Percentiles rank a stretch among this genome's conserved stretches.
phyloP scores from a whole-genome alignment of 2,797 vertebrate species.

The Tympanoctomys barrerae region DNA sequence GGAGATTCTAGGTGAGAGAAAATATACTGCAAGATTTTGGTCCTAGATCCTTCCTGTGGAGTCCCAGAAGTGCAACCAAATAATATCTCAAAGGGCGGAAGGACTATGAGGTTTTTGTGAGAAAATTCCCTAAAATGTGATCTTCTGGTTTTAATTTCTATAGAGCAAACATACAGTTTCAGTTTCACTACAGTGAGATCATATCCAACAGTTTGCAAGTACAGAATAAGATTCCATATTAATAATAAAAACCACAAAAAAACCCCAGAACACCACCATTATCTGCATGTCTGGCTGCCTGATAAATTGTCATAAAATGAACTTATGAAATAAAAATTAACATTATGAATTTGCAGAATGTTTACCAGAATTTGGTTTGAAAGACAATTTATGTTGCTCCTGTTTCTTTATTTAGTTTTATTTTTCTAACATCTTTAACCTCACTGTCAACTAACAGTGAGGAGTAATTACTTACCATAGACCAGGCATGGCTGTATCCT shows the following conservation, averaged over 20 bases:
- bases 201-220: background rate
- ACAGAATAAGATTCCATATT: background rate
- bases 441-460: background rate
- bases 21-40: conserved; percentile 27
- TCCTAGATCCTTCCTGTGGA: background rate
- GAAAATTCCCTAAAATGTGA: conserved; percentile 67
- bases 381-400: background rate
- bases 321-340: background rate
- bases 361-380: background rate
- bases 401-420: background rate
- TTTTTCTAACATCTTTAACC: background rate
- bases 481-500: background rate
- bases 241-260: conserved; percentile 40
- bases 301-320: background rate
- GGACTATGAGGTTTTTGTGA: conserved; percentile 61
- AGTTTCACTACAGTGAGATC: background rate
- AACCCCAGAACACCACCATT: conserved; percentile 59
- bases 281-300: background rate
- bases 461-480: background rate
- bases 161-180: conserved; percentile 39
- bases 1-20: conserved; percentile 21
- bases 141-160: conserved; percentile 66
- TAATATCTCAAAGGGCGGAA: conserved; percentile 29
- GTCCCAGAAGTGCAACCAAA: conserved; percentile 20
- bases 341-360: background rate